Percentiles rank a stretch among this genome's conserved stretches.
These are phyloP conservation scores for Sebastes flavidus DNA, from an alignment of 2,797 vertebrate genomes.

Conservation along the genomic window DNA sequence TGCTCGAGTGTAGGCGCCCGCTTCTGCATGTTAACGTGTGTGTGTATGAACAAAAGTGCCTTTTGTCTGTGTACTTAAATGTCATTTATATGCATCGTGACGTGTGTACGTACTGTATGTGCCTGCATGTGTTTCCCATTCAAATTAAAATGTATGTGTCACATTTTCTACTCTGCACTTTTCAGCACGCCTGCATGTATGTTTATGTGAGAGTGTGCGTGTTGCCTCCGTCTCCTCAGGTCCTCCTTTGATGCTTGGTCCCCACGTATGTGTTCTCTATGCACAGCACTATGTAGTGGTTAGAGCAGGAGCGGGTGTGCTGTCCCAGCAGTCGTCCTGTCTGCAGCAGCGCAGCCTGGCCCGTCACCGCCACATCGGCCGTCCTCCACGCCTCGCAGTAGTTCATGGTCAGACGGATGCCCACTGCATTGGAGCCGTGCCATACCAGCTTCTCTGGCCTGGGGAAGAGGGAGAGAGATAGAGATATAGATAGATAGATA, in stretches of 20 bases:
- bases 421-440: slow-evolving; percentile 89
- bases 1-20: not conserved
- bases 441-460: slow-evolving; percentile 95
- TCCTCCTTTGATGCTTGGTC: slow-evolving; percentile 71
- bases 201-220: slow-evolving; percentile 10
- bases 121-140: slow-evolving; percentile 34
- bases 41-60: slow-evolving; percentile 19
- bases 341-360: slow-evolving; percentile 88
- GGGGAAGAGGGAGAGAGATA: not conserved
- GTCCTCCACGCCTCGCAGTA: slow-evolving; percentile 96
- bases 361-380: slow-evolving; percentile 82
- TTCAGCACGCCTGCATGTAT: slow-evolving; percentile 32
- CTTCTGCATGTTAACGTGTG: slow-evolving; percentile 5
- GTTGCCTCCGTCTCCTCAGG: slow-evolving; percentile 69
- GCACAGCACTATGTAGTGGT: slow-evolving; percentile 91
- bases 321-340: slow-evolving; percentile 91
- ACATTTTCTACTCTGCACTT: not conserved
- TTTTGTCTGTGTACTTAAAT: not conserved
- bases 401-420: slow-evolving; percentile 87
- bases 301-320: slow-evolving; percentile 88
- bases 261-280: slow-evolving; percentile 94
- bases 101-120: slow-evolving; percentile 38
- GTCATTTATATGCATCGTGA: not conserved
- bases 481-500: no score
- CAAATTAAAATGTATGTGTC: not conserved